These are phyloP conservation scores for Iselma pallidipennis DNA, from an alignment of 2,888 invertebrate species.

Conservation along the genomic window DNA sequence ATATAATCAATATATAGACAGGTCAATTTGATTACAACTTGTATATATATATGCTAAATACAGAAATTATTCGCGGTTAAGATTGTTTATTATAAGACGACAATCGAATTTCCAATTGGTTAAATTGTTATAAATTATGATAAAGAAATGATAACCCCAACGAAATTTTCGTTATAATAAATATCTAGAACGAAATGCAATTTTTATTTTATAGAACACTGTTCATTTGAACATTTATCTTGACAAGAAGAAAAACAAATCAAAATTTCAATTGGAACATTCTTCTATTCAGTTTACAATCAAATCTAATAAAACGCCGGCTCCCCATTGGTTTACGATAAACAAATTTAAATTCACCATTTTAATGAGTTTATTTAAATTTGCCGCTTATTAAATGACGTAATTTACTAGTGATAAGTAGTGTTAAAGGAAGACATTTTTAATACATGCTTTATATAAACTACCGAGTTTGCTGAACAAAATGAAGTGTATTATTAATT, in stretches of 20 bases:
- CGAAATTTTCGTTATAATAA: conserved; percentile 28
- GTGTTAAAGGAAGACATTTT: conserved; percentile 42
- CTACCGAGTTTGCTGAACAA: conserved; percentile 33
- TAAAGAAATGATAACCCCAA: conserved; percentile 35
- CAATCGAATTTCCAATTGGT: conserved; percentile 21
- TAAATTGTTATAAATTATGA: conserved; percentile 30
- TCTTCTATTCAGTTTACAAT: background rate
- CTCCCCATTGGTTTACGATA: conserved; percentile 2
- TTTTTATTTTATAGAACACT: too few species aligned
- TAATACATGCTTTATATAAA: conserved; percentile 41
- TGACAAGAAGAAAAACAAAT: background rate
- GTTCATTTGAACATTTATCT: too few species aligned
- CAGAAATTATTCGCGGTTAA: background rate
- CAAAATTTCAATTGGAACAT: background rate
- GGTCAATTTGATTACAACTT: conserved; percentile 17
- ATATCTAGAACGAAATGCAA: conserved; percentile 24
- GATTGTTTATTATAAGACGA: background rate
- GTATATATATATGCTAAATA: too few species aligned
- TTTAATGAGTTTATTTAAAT: conserved; percentile 36
- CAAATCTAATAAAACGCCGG: background rate
- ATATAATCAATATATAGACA: conserved; percentile 16
- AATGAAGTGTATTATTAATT: conserved; percentile 40
- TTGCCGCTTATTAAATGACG: conserved; percentile 47
- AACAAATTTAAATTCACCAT: background rate
- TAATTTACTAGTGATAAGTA: conserved; percentile 41